phyloP scores from a whole-genome alignment of 1,140 invertebrate species.

The Euura saliciscinereae region DNA sequence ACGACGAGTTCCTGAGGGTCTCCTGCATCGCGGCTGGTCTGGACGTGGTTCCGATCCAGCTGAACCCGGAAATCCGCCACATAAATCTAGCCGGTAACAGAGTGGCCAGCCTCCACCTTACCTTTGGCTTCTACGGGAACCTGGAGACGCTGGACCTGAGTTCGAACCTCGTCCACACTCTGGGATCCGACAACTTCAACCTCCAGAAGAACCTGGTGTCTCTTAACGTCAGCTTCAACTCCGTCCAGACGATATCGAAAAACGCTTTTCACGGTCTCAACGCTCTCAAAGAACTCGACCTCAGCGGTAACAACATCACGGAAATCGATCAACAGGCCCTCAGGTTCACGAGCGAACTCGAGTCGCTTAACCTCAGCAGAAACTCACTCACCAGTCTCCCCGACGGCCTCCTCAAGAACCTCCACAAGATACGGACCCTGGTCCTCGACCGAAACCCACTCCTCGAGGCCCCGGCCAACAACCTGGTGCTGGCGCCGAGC shows the following conservation, averaged over 20 bases:
- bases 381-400: constrained; percentile 78
- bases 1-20: constrained; percentile 75
- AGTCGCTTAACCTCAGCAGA: constrained; percentile 75
- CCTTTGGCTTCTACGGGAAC: constrained; percentile 79
- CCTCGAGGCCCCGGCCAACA: constrained; percentile 72
- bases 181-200: constrained; percentile 81
- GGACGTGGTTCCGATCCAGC: constrained; percentile 84
- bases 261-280: constrained; percentile 78
- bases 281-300: constrained; percentile 69
- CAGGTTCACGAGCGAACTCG: constrained; percentile 71
- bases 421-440: constrained; percentile 72
- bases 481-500: constrained; percentile 68
- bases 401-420: constrained; percentile 71
- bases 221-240: constrained; percentile 80
- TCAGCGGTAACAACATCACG: constrained; percentile 80
- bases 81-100: constrained; percentile 79
- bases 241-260: constrained; percentile 71
- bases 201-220: constrained; percentile 71
- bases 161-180: constrained; percentile 76
- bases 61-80: constrained; percentile 81
- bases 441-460: constrained; percentile 78
- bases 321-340: constrained; percentile 74
- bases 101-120: constrained; percentile 73
- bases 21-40: constrained; percentile 77
- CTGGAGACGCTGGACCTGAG: constrained; percentile 80